Conservation (phyloP, 2,888 invertebrate genomes). For the Trachelus tabidus region DNA sequence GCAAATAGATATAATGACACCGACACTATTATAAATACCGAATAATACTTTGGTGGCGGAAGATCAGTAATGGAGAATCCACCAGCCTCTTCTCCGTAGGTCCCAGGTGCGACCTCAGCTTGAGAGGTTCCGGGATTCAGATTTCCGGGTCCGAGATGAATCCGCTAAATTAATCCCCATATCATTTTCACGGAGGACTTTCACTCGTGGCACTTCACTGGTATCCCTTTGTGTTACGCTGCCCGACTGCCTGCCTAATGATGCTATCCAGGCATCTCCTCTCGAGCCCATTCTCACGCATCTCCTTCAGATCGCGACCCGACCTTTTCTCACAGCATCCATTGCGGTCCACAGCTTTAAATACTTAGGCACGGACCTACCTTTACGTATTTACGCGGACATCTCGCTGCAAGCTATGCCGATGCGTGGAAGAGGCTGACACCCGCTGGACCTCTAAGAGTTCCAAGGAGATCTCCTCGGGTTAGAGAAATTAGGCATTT, state of each 20-base stretch:
- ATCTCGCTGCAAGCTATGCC: background rate
- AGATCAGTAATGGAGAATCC: background rate
- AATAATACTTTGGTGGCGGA: background rate
- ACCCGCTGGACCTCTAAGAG: background rate
- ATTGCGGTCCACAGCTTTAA: background rate
- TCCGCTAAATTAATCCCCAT: constrained; percentile 29
- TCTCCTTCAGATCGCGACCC: constrained; percentile 9
- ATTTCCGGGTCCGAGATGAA: background rate
- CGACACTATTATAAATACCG: background rate
- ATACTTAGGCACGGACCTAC: background rate
- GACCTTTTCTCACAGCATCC: constrained; percentile 9
- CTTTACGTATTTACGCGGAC: background rate
- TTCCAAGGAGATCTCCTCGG: background rate
- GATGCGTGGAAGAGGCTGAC: background rate
- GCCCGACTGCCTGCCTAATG: background rate
- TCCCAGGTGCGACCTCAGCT: background rate
- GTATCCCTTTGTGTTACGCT: background rate
- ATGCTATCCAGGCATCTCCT: background rate
- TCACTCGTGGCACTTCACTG: constrained; percentile 30
- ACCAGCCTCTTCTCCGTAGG: background rate
- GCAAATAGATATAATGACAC: background rate
- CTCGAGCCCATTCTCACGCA: constrained; percentile 2
- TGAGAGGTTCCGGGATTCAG: background rate
- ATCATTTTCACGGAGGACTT: constrained; percentile 46
- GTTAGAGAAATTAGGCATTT: background rate